A percentile compares a stretch with the other conserved stretches of the same genome.
These are phyloP conservation scores for Xyrichtys novacula DNA, from an alignment of 2,797 vertebrate species.

Conservation along the genomic window DNA sequence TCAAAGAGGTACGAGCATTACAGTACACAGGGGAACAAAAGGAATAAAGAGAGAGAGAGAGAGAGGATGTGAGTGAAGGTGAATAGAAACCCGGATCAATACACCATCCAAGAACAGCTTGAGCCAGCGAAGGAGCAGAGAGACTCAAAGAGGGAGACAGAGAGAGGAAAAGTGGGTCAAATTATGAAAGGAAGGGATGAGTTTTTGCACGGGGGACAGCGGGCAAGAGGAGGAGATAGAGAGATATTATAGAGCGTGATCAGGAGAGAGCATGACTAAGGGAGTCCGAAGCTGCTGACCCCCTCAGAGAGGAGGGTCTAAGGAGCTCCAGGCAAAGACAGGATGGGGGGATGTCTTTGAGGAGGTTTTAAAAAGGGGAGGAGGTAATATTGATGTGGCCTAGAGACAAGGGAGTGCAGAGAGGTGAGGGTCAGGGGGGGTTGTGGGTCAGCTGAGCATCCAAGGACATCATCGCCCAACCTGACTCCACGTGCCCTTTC, in stretches of 20 bases:
- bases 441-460: slow-evolving; percentile 41
- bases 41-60: slow-evolving; percentile 51
- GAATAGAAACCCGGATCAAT: slow-evolving; percentile 83
- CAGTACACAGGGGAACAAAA: slow-evolving; percentile 76
- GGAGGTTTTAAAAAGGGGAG: slow-evolving; percentile 40
- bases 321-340: slow-evolving; percentile 24
- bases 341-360: slow-evolving; percentile 27
- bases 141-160: slow-evolving; percentile 28
- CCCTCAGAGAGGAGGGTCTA: slow-evolving; percentile 35
- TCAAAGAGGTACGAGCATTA: slow-evolving; percentile 77
- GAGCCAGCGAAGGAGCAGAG: slow-evolving; percentile 49
- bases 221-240: slow-evolving; percentile 5
- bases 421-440: slow-evolving; percentile 6
- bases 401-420: slow-evolving; percentile 13
- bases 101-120: slow-evolving; percentile 70
- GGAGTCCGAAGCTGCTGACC: slow-evolving; percentile 62
- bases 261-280: slow-evolving; percentile 31
- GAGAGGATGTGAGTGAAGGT: slow-evolving; percentile 70
- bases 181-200: slow-evolving; percentile 61
- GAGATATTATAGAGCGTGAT: slow-evolving; percentile 23
- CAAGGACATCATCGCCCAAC: slow-evolving; percentile 20
- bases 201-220: slow-evolving; percentile 31
- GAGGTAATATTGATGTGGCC: slow-evolving; percentile 53
- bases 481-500: background rate
- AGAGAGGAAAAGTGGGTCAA: slow-evolving; percentile 71